A percentile compares a stretch with the other conserved stretches of the same genome.
Conservation (phyloP, 2,113 vertebrate genomes). For the Benitochromis conjunctus region DNA sequence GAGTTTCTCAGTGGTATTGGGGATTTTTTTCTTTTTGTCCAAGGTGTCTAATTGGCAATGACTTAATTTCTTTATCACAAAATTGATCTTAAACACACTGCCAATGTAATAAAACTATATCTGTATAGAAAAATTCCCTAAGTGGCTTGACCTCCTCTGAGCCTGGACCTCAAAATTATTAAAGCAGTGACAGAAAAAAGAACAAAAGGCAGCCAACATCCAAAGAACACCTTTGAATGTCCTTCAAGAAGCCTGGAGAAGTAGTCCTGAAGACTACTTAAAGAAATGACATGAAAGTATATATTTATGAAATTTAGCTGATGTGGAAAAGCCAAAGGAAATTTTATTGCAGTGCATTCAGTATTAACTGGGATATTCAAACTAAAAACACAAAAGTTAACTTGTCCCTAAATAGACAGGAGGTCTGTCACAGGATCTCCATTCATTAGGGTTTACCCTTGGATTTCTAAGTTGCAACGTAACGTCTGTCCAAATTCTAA, state of each 20-base stretch:
- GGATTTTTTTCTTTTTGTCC: not conserved
- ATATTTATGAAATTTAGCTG: not conserved
- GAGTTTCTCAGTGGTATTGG: not conserved
- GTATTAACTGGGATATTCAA: not conserved
- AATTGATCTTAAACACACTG: not conserved
- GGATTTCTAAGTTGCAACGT: not conserved
- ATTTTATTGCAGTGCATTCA: not conserved
- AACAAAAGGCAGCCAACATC: not conserved
- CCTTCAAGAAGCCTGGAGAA: not conserved
- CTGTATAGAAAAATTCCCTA: not conserved
- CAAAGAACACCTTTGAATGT: not conserved
- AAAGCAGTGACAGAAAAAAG: not conserved
- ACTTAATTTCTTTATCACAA: not conserved
- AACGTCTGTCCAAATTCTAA: not conserved
- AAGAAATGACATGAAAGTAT: not conserved
- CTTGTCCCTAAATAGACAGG: not conserved
- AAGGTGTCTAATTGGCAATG: not conserved
- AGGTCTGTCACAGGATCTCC: not conserved
- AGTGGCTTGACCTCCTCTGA: not conserved
- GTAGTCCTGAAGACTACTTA: not conserved
- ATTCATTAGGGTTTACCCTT: not conserved
- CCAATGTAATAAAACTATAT: not conserved
- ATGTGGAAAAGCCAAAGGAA: not conserved
- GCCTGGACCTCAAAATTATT: not conserved
- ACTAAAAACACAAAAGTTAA: not conserved